phyloP scores from a whole-genome alignment of 2,888 invertebrate genomes.

The Julus scandinavius region DNA sequence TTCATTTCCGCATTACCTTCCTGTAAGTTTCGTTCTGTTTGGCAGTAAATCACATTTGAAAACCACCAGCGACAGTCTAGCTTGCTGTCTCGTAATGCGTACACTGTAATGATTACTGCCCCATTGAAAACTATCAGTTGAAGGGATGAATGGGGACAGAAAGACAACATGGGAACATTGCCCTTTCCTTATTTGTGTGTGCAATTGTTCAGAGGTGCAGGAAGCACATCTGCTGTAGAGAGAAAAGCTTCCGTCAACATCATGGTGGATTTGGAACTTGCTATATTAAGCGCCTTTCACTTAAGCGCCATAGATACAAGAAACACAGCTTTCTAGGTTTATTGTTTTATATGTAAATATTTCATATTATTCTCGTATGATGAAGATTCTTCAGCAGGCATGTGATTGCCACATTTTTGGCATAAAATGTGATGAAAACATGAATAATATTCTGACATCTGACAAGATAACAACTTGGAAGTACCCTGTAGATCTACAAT shows the following conservation, averaged over 20 bases:
- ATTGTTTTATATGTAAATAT: neutral
- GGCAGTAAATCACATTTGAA: neutral
- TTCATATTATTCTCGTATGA: neutral
- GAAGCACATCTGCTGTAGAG: neutral
- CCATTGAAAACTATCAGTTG: neutral
- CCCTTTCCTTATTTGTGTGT: neutral
- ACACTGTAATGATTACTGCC: neutral
- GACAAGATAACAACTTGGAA: too few species aligned
- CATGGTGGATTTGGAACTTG: neutral
- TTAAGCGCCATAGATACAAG: neutral
- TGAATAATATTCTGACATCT: too few species aligned
- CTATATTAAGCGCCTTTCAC: neutral
- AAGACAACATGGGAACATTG: conserved; percentile 34
- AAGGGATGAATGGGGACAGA: neutral
- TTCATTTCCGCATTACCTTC: conserved; percentile 39
- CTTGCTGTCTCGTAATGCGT: conserved; percentile 4
- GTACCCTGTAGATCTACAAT: too few species aligned
- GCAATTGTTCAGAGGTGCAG: neutral
- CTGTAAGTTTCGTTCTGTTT: neutral
- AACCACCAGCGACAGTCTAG: neutral
- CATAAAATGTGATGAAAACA: neutral
- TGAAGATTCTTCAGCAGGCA: neutral
- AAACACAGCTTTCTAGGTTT: neutral
- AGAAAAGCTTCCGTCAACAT: conserved; percentile 5
- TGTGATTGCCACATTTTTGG: neutral